These are phyloP conservation scores for Neodiprion pinetum DNA, from an alignment of 1,140 invertebrate genomes.

Conservation along the genomic window DNA sequence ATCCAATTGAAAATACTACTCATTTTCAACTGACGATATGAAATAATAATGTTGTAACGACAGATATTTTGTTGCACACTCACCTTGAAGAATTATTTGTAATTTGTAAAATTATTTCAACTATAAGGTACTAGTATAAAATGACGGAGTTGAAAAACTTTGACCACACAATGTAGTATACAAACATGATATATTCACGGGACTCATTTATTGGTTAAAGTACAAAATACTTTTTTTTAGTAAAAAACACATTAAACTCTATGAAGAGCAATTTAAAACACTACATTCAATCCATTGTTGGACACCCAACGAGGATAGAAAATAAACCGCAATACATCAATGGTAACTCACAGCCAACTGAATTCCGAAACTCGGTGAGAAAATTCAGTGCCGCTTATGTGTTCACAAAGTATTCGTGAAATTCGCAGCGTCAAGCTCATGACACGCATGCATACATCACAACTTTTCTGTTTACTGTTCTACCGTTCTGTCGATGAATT, in stretches of 20 bases:
- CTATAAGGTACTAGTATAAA: neutral
- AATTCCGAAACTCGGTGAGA: neutral
- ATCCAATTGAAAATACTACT: no score
- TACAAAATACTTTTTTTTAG: neutral
- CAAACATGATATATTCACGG: neutral
- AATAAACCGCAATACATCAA: neutral
- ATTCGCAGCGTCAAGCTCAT: no score
- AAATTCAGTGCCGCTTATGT: neutral
- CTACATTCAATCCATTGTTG: conserved; percentile 1
- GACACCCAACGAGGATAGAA: neutral
- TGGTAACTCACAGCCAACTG: conserved; percentile 3
- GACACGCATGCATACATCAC: no score
- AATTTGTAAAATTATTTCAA: neutral
- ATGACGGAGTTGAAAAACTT: neutral
- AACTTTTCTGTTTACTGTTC: no score
- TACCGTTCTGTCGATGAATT: no score
- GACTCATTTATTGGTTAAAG: neutral
- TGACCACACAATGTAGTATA: neutral
- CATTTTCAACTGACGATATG: no score
- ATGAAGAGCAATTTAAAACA: neutral
- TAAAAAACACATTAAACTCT: neutral
- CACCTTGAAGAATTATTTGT: neutral
- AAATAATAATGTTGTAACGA: no score
- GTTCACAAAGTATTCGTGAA: neutral
- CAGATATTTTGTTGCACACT: neutral